phyloP scores from a whole-genome alignment of 2,113 vertebrate species.

The Corythornis vintsioides region DNA sequence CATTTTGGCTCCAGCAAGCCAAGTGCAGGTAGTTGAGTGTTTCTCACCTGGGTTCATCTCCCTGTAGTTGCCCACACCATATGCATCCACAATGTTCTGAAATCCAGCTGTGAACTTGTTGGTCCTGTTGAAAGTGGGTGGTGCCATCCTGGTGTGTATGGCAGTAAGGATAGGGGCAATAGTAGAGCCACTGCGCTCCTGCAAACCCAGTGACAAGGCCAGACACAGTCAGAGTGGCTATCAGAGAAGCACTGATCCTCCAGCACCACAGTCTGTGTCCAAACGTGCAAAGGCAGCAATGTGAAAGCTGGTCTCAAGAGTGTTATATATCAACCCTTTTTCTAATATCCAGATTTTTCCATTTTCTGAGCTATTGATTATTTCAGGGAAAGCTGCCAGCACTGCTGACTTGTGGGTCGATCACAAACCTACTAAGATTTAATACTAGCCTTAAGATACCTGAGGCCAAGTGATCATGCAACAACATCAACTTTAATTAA shows the following conservation, averaged over 20 bases:
- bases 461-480: fast-evolving
- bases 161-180: conserved; percentile 92
- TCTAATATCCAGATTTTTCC: background rate
- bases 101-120: conserved; percentile 98
- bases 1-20: background rate
- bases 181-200: conserved; percentile 93
- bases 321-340: background rate
- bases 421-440: background rate
- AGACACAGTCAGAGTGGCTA: background rate
- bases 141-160: conserved; percentile 88
- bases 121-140: conserved; percentile 96
- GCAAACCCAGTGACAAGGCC: background rate
- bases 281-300: background rate
- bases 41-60: conserved; percentile 94
- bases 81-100: conserved; percentile 96
- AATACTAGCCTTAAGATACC: background rate
- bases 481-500: background rate
- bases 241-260: fast-evolving
- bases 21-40: background rate
- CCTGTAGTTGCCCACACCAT: conserved; percentile 92
- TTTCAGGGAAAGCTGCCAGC: background rate
- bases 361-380: background rate
- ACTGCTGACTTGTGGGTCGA: background rate
- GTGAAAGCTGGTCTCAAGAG: background rate
- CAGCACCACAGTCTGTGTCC: background rate